These are phyloP conservation scores for Anguilla obscura DNA, from an alignment of 2,797 vertebrate genomes.

Conservation along the genomic window DNA sequence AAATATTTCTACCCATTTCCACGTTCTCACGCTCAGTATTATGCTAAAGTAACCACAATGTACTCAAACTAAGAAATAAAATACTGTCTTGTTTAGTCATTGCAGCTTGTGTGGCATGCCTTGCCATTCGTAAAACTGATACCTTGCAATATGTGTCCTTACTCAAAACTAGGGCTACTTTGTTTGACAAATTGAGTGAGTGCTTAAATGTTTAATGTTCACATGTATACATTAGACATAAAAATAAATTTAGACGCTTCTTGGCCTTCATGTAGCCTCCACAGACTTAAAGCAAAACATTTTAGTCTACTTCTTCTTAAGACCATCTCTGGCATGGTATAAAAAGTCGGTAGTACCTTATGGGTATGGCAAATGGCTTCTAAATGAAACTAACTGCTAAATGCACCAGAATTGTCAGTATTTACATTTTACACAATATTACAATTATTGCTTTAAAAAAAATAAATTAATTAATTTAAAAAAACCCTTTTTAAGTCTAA, in stretches of 20 bases:
- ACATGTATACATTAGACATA: background rate
- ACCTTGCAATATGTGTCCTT: background rate
- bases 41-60: background rate
- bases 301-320: background rate
- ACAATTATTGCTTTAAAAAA: background rate
- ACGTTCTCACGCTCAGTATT: background rate
- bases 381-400: conserved; percentile 6
- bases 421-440: too few relatives aligned
- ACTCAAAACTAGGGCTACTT: background rate
- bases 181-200: background rate
- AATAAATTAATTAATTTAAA: too few relatives aligned
- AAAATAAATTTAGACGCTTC: background rate
- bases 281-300: background rate
- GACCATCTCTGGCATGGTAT: background rate
- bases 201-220: background rate
- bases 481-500: background rate
- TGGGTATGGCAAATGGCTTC: background rate
- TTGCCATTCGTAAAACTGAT: background rate
- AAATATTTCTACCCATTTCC: background rate
- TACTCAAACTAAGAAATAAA: background rate
- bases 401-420: background rate
- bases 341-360: background rate
- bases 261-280: background rate
- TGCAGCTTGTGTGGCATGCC: background rate
- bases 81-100: background rate